Evolutionary conservation across 2,797 vertebrate species (phyloP).

Genomic region (Streptopelia turtur): DNA sequence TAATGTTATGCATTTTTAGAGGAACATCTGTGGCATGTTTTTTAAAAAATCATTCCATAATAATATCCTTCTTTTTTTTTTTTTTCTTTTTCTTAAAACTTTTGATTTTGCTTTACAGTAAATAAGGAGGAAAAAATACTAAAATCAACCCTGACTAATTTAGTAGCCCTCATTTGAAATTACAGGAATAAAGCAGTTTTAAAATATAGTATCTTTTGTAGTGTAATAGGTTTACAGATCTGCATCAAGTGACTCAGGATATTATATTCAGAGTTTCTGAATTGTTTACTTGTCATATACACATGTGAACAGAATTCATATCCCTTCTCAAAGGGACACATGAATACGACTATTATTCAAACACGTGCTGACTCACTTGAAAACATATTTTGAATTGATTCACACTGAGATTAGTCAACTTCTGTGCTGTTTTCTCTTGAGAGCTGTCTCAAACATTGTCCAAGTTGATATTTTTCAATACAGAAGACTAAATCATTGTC

Average conservation of each 20-base stretch:
- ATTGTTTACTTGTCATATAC: not conserved
- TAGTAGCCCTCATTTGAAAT: not conserved
- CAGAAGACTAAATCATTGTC: not conserved
- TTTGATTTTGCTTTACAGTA: constrained; percentile 18
- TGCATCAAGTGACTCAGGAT: not conserved
- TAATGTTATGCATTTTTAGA: constrained; percentile 71
- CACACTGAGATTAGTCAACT: not conserved
- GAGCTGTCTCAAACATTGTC: not conserved
- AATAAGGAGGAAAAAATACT: constrained; percentile 33
- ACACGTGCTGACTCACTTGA: not conserved
- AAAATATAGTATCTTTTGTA: not conserved
- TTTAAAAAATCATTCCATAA: constrained; percentile 42
- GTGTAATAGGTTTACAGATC: not conserved
- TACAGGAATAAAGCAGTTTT: not conserved
- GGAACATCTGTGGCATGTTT: constrained; percentile 70
- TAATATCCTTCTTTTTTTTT: constrained; percentile 32
- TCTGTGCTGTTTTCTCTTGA: not conserved
- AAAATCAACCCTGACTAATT: not conserved
- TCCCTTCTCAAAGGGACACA: not conserved
- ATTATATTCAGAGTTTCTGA: constrained; percentile 27
- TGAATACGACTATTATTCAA: not conserved
- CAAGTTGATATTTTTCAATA: not conserved
- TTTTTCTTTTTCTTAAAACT: constrained; percentile 9
- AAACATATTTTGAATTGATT: constrained; percentile 1
- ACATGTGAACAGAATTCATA: not conserved